Percentiles rank a stretch among this genome's conserved stretches.
Conservation (phyloP, 2,113 vertebrate genomes). For the Xyrauchen texanus region DNA sequence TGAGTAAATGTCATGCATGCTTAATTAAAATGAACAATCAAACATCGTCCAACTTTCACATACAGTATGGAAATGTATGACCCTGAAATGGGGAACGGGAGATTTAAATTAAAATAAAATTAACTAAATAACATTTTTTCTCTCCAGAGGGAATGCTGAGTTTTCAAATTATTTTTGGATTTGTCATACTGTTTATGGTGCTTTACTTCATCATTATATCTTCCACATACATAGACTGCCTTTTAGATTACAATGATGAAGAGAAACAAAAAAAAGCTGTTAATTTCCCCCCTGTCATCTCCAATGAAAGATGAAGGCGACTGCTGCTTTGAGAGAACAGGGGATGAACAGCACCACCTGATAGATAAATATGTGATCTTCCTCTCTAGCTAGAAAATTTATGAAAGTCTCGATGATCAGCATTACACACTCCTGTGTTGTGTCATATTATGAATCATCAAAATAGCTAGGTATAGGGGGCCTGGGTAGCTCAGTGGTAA, state of each 20-base stretch:
- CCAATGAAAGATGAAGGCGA: conserved; percentile 42
- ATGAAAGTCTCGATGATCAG: conserved; percentile 9
- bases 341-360: not conserved
- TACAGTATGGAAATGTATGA: too few relatives aligned
- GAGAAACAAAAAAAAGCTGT: conserved; percentile 14
- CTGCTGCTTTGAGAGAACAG: conserved; percentile 26
- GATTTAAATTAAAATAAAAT: too few relatives aligned
- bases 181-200: too few relatives aligned
- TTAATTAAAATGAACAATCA: too few relatives aligned
- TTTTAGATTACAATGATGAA: conserved; percentile 15
- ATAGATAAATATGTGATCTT: conserved; percentile 34
- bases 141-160: too few relatives aligned
- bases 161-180: too few relatives aligned
- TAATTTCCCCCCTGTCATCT: conserved; percentile 30
- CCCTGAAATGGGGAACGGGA: too few relatives aligned
- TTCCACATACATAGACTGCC: not conserved
- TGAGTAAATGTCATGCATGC: not conserved
- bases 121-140: too few relatives aligned
- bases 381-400: conserved; percentile 3
- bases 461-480: conserved; percentile 17
- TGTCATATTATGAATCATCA: conserved; percentile 15
- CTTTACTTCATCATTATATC: too few relatives aligned
- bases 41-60: too few relatives aligned
- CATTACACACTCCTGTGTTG: not conserved
- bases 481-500: not conserved